These are phyloP conservation scores for Chaetoderma sp. DNA, from an alignment of 2,888 invertebrate genomes.

Conservation along the genomic window DNA sequence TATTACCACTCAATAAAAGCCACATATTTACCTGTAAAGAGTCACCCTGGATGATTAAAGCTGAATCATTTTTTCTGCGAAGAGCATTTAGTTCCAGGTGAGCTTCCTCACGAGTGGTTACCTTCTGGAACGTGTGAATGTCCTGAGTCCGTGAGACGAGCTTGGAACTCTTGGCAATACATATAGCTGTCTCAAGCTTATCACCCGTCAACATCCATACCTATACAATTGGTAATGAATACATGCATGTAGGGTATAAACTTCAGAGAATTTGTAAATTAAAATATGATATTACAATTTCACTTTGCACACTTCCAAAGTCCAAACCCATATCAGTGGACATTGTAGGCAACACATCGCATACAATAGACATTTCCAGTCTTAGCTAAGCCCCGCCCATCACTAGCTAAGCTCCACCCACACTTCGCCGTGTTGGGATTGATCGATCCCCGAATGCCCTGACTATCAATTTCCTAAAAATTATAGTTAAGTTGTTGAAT, in stretches of 20 bases:
- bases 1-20: too few relatives aligned
- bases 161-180: slow-evolving; percentile 97
- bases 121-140: slow-evolving; percentile 80
- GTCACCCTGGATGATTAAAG: slow-evolving; percentile 79
- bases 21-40: slow-evolving; percentile 76
- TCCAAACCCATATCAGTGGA: too few relatives aligned
- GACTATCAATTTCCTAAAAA: too few relatives aligned
- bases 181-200: slow-evolving; percentile 94
- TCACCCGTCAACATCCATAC: slow-evolving; percentile 83
- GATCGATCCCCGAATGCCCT: too few relatives aligned
- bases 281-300: too few relatives aligned
- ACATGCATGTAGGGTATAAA: not conserved
- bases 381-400: too few relatives aligned
- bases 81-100: slow-evolving; percentile 76
- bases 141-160: slow-evolving; percentile 86
- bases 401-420: too few relatives aligned
- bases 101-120: slow-evolving; percentile 77
- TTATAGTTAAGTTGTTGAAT: too few relatives aligned
- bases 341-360: not conserved
- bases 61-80: slow-evolving; percentile 75
- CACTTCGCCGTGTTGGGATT: too few relatives aligned
- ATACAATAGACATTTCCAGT: too few relatives aligned
- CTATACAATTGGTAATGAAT: slow-evolving; percentile 66
- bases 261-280: not conserved
- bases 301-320: too few relatives aligned